Percentiles rank a stretch among this genome's conserved stretches.
These are phyloP conservation scores for Pilophorus perplexus DNA, from an alignment of 2,888 invertebrate genomes.

Conservation along the genomic window DNA sequence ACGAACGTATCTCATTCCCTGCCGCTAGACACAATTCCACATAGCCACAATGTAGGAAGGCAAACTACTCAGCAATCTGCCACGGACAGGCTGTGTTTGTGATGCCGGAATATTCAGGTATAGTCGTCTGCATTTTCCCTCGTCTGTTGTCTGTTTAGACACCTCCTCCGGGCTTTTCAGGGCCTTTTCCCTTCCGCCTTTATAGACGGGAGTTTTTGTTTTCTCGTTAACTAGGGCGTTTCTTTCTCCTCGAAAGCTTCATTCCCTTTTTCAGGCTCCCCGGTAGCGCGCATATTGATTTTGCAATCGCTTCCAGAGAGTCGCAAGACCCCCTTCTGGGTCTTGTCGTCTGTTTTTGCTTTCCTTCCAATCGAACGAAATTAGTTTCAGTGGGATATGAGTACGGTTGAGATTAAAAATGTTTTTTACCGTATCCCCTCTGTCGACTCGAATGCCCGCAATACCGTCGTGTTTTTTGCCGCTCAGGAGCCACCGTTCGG, in stretches of 20 bases:
- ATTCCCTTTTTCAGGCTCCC: neutral
- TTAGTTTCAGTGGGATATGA: slow-evolving; percentile 24
- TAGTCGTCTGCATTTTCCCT: no score
- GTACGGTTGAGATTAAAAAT: neutral
- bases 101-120: no score
- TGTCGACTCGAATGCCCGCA: neutral
- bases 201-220: slow-evolving; percentile 20
- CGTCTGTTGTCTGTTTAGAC: no score
- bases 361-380: slow-evolving; percentile 26
- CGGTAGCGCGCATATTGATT: neutral
- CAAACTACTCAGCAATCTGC: no score
- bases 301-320: neutral
- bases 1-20: no score
- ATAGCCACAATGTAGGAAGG: no score
- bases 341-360: slow-evolving; percentile 17
- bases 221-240: slow-evolving; percentile 12
- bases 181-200: no score
- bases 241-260: neutral
- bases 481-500: neutral
- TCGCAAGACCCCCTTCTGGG: neutral
- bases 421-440: neutral
- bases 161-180: no score
- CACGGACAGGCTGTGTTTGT: no score
- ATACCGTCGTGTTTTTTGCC: neutral
- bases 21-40: no score